These are phyloP conservation scores for Acanthisitta chloris DNA, from an alignment of 2,113 vertebrate genomes.

Conservation along the genomic window DNA sequence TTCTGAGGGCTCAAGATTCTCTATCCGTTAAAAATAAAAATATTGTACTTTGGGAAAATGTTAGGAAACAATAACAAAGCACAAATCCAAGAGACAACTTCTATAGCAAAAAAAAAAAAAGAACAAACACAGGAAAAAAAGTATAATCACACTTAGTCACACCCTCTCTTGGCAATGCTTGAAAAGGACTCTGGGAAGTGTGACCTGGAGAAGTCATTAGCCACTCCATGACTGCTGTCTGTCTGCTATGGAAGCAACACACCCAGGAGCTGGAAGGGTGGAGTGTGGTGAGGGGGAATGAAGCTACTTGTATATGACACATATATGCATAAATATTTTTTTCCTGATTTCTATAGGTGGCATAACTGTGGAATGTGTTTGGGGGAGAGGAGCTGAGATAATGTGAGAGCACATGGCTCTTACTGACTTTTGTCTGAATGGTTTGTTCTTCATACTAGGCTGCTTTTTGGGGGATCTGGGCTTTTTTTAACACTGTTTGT, in stretches of 20 bases:
- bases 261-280: neutral
- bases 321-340: neutral
- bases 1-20: slow-evolving; percentile 62
- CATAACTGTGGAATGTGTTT: neutral
- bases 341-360: neutral
- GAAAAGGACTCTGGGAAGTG: slow-evolving; percentile 30
- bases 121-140: neutral
- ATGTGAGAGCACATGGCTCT: neutral
- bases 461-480: slow-evolving; percentile 11
- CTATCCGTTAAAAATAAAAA: slow-evolving; percentile 38
- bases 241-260: neutral
- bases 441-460: neutral
- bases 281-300: neutral
- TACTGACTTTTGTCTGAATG: neutral
- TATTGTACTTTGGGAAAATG: slow-evolving; percentile 38
- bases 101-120: slow-evolving; percentile 29
- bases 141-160: neutral
- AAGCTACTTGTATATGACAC: neutral
- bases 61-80: slow-evolving; percentile 68
- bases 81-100: slow-evolving; percentile 65
- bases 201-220: neutral
- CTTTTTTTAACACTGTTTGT: neutral
- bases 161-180: slow-evolving; percentile 26
- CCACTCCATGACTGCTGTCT: neutral
- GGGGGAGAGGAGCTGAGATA: neutral